These are phyloP conservation scores for Luperina nickerlii DNA, from an alignment of 2,888 invertebrate genomes.

Conservation along the genomic window DNA sequence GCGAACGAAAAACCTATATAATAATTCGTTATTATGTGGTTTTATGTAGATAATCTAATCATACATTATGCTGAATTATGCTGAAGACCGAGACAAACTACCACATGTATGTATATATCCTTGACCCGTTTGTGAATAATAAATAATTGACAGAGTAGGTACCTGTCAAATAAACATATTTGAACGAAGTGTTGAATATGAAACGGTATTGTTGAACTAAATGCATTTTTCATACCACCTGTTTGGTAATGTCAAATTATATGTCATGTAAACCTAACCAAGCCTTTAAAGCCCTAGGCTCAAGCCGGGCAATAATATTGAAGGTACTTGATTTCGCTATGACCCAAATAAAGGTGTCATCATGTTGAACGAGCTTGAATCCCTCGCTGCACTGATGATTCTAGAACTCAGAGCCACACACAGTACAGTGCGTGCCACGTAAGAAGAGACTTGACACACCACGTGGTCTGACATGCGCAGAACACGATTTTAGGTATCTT, in stretches of 20 bases:
- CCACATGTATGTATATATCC: conserved; percentile 30
- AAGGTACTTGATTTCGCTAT: not conserved
- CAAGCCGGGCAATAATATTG: not conserved
- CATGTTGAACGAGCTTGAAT: not conserved
- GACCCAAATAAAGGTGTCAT: not conserved
- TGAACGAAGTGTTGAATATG: conserved; percentile 27
- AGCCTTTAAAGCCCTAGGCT: not conserved
- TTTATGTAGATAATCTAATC: conserved; percentile 46
- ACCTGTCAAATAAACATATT: conserved; percentile 22
- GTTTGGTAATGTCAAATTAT: not conserved
- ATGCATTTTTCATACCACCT: not conserved
- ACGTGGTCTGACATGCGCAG: too few relatives aligned
- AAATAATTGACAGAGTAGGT: conserved; percentile 28
- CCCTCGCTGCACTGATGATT: too few relatives aligned
- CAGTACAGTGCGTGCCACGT: too few relatives aligned
- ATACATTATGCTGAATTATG: conserved; percentile 38
- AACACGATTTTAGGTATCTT: too few relatives aligned
- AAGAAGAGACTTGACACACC: too few relatives aligned
- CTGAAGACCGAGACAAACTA: conserved; percentile 35
- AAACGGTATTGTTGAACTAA: conserved; percentile 8
- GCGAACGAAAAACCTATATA: conserved; percentile 24
- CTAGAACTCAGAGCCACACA: too few relatives aligned
- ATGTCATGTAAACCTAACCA: too few relatives aligned
- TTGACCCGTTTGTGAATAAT: conserved; percentile 54
- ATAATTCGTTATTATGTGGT: conserved; percentile 42